Evolutionary conservation across 2,797 vertebrate genomes (phyloP), one percentile per base, ranked within the genome.

Genomic region (Cynopterus sphinx): DNA sequence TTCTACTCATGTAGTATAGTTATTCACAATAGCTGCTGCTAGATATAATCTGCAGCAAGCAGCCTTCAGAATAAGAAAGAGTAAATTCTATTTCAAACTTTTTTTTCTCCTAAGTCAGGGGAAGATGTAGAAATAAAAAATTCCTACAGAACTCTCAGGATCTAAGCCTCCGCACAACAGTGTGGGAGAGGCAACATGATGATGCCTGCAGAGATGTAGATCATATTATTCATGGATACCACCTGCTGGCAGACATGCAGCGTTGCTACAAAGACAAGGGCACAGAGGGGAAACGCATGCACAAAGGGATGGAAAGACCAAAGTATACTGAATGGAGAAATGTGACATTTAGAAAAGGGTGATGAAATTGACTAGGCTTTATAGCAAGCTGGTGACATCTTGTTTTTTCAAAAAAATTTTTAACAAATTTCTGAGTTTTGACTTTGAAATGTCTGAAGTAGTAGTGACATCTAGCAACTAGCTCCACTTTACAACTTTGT

Each of bases 191-290:
- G 73, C 43, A 59, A 70, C 67, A 57, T 9, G 63, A 65, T 36
- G 49, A 28, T 0, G 75, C 55, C 43, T 43, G 57, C 17, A 0
- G 31, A 70, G n/a, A 83, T 24, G 77, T 33, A 90, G 87, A 86
- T 88, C 21, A 46, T 13, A 67, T 84, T 94, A 93, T 91, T 96
- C 94, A 71, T 90, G 85, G 74, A 79, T 86, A 96, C 92, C 95
- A 94, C 95, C 97, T 97, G 92, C 96, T 97, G 93, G 96, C 75
- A 57, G 68, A 79, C 51, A 31, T 1, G 68, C 65, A 65, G 90
- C 12, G 65, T 61, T 96, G 95, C 94, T 94, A 70, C 53, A 67
- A 57, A 6, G 9, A 94, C 70, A 59, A 61, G 81, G 96, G 85
- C 95, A 70, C 33, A n/a, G 85, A 83, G 59, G 67, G 81, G 51